phyloP scores from a whole-genome alignment of 2,888 invertebrate species.

The Alloscopus bannaensis region DNA sequence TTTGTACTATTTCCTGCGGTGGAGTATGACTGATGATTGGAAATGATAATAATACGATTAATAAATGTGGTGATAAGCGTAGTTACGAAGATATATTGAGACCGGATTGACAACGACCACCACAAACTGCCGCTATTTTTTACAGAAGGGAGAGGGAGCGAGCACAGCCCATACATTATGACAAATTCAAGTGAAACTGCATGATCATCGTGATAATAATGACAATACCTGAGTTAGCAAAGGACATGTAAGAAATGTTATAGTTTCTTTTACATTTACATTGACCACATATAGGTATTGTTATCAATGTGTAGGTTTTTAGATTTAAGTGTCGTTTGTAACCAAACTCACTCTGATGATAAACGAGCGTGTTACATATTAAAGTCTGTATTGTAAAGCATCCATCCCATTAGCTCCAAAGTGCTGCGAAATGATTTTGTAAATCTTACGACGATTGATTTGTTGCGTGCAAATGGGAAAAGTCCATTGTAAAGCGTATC shows the following conservation, averaged over 20 bases:
- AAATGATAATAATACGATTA: slow-evolving; percentile 47
- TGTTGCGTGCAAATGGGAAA: too few relatives aligned
- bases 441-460: too few relatives aligned
- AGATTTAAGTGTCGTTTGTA: too few relatives aligned
- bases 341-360: slow-evolving; percentile 18
- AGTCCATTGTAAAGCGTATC: too few relatives aligned
- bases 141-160: not conserved
- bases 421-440: too few relatives aligned
- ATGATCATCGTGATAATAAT: slow-evolving; percentile 1
- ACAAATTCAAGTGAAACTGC: not conserved
- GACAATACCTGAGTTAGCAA: slow-evolving; percentile 19
- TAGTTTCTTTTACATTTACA: slow-evolving; percentile 11
- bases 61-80: slow-evolving; percentile 55
- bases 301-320: too few relatives aligned
- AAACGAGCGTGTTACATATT: slow-evolving; percentile 16
- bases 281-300: too few relatives aligned
- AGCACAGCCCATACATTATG: slow-evolving; percentile 26
- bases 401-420: too few relatives aligned
- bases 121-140: slow-evolving; percentile 2
- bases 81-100: slow-evolving; percentile 21
- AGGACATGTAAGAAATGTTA: not conserved
- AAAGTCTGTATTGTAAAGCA: slow-evolving; percentile 15
- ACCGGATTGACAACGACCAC: slow-evolving; percentile 48
- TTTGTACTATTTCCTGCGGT: slow-evolving; percentile 22
- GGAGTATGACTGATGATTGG: slow-evolving; percentile 37